phyloP scores from a whole-genome alignment of 2,113 vertebrate species.

The Halcyon malimbica region DNA sequence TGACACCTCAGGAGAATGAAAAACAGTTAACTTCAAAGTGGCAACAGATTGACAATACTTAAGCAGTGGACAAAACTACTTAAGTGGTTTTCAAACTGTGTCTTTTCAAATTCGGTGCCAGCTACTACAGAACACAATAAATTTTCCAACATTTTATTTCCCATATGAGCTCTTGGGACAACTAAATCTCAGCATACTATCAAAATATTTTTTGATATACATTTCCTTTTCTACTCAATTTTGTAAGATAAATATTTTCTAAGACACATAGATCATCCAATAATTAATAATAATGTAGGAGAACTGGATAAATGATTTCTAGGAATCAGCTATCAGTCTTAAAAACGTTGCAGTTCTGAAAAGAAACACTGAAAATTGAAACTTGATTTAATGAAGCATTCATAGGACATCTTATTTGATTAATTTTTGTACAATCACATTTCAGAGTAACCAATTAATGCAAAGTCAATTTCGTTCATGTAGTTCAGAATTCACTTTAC shows the following conservation, averaged over 20 bases:
- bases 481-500: background rate
- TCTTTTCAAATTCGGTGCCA: constrained; percentile 42
- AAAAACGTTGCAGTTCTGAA: constrained; percentile 37
- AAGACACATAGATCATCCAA: background rate
- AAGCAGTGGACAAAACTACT: background rate
- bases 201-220: constrained; percentile 22
- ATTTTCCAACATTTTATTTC: constrained; percentile 50
- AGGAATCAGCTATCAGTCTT: constrained; percentile 27
- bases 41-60: background rate
- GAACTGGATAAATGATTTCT: constrained; percentile 18
- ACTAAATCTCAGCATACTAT: constrained; percentile 36
- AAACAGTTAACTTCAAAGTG: background rate
- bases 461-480: constrained; percentile 14
- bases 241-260: constrained; percentile 49
- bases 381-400: constrained; percentile 54
- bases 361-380: constrained; percentile 50
- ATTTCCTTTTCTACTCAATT: constrained; percentile 34
- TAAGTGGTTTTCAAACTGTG: background rate
- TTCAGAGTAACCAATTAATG: constrained; percentile 12
- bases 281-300: constrained; percentile 39
- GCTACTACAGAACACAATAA: constrained; percentile 23
- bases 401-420: constrained; percentile 13
- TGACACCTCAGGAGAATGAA: background rate
- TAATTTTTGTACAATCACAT: background rate
- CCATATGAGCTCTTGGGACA: background rate